Evolutionary conservation across 2,797 vertebrate genomes (phyloP).

Genomic region (Cephalopachus bancanus): DNA sequence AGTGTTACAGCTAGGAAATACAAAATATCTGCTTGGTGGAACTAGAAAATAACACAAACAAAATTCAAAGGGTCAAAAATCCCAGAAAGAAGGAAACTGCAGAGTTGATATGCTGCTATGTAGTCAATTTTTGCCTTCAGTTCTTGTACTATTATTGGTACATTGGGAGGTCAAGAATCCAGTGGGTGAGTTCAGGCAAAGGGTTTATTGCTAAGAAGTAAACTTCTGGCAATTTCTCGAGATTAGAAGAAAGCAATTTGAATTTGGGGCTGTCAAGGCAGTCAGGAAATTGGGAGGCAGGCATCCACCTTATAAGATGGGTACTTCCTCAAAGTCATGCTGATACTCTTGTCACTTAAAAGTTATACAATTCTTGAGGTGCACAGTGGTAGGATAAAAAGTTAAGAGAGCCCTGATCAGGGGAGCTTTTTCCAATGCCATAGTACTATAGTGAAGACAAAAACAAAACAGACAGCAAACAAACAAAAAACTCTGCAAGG

Average conservation of each 20-base stretch:
- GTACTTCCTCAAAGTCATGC: not conserved
- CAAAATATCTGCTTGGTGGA: not conserved
- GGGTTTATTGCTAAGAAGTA: not conserved
- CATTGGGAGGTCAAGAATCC: not conserved
- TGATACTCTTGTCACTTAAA: not conserved
- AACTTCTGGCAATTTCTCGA: not conserved
- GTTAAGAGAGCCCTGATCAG: not conserved
- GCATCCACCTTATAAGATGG: not conserved
- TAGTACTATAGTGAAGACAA: not conserved
- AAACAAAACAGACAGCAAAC: too few species aligned
- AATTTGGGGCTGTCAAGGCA: not conserved
- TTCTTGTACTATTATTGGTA: not conserved
- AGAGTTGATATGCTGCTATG: not conserved
- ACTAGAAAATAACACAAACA: not conserved
- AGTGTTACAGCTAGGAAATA: not conserved
- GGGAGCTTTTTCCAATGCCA: not conserved
- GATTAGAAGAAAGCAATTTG: not conserved
- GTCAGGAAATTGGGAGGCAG: not conserved
- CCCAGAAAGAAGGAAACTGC: not conserved
- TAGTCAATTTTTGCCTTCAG: not conserved
- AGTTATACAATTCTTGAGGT: not conserved
- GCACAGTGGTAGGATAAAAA: not conserved
- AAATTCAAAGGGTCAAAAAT: not conserved
- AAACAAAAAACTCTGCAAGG: too few species aligned
- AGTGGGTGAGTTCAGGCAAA: not conserved